Evolutionary conservation across 2,888 invertebrate species (phyloP).

Genomic region (Sesia apiformis): DNA sequence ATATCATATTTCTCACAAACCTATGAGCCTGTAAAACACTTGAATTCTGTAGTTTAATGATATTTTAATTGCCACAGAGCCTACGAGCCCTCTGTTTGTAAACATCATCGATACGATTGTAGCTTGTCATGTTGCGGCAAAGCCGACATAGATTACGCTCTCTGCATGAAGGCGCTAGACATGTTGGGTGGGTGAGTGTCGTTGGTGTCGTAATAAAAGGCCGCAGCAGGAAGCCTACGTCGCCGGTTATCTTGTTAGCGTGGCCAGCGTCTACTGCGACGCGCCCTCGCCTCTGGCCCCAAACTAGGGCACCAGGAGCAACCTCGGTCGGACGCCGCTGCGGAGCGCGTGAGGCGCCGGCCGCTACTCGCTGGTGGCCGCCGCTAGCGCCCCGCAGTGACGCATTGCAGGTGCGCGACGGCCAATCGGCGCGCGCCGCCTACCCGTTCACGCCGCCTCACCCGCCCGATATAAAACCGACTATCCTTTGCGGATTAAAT

Average conservation of each 20-base stretch:
- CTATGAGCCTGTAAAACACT: no score
- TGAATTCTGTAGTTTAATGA: no score
- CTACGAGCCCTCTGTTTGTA: no score
- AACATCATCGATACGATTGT: no score
- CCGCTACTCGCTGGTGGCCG: slow-evolving; percentile 4
- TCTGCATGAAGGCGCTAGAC: no score
- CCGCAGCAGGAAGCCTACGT: slow-evolving; percentile 28
- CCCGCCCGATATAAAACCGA: slow-evolving; percentile 80
- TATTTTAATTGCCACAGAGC: no score
- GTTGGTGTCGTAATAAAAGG: background rate
- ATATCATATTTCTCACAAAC: no score
- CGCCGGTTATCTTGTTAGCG: slow-evolving; percentile 14
- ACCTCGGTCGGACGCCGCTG: slow-evolving; percentile 1
- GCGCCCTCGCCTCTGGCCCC: slow-evolving; percentile 32
- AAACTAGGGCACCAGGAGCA: slow-evolving; percentile 31
- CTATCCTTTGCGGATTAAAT: slow-evolving; percentile 77
- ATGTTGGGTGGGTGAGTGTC: background rate
- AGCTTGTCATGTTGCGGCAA: no score
- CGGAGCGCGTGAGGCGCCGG: slow-evolving; percentile 17
- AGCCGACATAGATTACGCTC: no score
- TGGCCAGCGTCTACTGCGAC: slow-evolving; percentile 24
- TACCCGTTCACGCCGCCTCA: slow-evolving; percentile 84
- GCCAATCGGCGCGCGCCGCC: slow-evolving; percentile 84
- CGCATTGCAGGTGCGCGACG: slow-evolving; percentile 90
- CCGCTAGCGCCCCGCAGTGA: slow-evolving; percentile 71